A percentile compares a stretch with the other conserved stretches of the same genome.
Evolutionary conservation across 2,113 vertebrate genomes (phyloP).

Genomic region (Lichenostomus cassidix): DNA sequence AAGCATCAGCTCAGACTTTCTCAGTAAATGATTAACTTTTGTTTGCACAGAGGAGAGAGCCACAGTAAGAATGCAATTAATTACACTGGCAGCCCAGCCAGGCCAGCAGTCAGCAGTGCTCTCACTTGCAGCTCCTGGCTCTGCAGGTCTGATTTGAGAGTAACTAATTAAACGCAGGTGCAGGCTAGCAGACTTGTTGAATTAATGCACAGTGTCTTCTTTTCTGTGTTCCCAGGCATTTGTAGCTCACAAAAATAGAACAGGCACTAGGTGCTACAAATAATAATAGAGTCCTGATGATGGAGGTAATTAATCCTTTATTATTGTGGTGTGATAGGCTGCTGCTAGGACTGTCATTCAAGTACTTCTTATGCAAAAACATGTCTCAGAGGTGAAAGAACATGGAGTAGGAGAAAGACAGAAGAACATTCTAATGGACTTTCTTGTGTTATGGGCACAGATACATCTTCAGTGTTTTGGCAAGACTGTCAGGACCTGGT

Average conservation of each 20-base stretch:
- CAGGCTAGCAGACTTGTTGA: slow-evolving; percentile 52
- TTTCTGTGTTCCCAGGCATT: slow-evolving; percentile 34
- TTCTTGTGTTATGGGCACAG: background rate
- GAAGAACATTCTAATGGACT: background rate
- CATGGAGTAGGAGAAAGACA: background rate
- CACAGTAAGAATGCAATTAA: slow-evolving; percentile 45
- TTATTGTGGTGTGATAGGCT: slow-evolving; percentile 47
- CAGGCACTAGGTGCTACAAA: slow-evolving; percentile 19
- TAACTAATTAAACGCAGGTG: slow-evolving; percentile 61
- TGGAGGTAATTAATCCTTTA: slow-evolving; percentile 41
- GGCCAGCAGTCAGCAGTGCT: slow-evolving; percentile 8
- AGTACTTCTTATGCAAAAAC: slow-evolving; percentile 29
- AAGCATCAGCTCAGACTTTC: slow-evolving; percentile 1
- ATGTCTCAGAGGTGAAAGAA: slow-evolving; percentile 28
- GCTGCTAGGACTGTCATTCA: slow-evolving; percentile 32
- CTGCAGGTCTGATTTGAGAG: slow-evolving; percentile 43
- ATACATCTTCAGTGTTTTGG: background rate
- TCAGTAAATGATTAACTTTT: slow-evolving; percentile 39
- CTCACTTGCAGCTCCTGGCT: slow-evolving; percentile 27
- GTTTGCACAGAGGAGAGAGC: slow-evolving; percentile 2
- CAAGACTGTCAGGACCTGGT: background rate
- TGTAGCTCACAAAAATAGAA: slow-evolving; percentile 27
- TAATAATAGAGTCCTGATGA: slow-evolving; percentile 35
- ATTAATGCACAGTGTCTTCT: slow-evolving; percentile 47
- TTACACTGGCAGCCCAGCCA: background rate